phyloP scores from a whole-genome alignment of 2,797 vertebrate species.

The Anguilla anguilla region DNA sequence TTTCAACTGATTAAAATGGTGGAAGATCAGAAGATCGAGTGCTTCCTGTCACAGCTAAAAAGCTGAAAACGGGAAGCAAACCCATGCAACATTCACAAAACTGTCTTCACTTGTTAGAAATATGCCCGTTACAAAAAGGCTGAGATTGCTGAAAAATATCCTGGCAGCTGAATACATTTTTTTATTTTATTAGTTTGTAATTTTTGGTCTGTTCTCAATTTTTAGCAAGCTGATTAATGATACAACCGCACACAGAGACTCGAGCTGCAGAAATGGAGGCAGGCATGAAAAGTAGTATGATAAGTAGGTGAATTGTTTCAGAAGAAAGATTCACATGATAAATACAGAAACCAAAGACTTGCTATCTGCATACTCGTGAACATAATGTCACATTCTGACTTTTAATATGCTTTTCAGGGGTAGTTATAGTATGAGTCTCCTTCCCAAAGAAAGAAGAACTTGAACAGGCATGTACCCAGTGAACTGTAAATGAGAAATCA shows the following conservation, averaged over 20 bases:
- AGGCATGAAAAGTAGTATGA: background rate
- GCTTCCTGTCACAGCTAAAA: background rate
- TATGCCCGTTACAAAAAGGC: background rate
- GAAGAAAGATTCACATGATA: background rate
- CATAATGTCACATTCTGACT: background rate
- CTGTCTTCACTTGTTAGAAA: background rate
- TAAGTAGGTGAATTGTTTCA: background rate
- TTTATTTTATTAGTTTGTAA: constrained; percentile 15
- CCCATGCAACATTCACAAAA: background rate
- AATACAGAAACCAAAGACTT: background rate
- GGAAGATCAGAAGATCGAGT: background rate
- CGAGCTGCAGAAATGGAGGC: background rate
- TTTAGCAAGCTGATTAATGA: constrained; percentile 1
- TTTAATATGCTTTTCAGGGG: background rate
- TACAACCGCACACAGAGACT: background rate
- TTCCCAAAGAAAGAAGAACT: background rate
- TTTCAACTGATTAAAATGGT: background rate
- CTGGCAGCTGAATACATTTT: background rate
- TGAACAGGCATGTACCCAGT: constrained; percentile 45
- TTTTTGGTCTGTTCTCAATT: constrained; percentile 5
- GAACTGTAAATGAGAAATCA: constrained; percentile 59
- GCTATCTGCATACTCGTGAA: background rate
- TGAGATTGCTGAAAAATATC: background rate
- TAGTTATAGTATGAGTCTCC: background rate
- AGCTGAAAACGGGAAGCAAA: background rate